These are phyloP conservation scores for Drosophila parthenogenetica DNA, from an alignment of 2,888 invertebrate genomes.

Conservation along the genomic window DNA sequence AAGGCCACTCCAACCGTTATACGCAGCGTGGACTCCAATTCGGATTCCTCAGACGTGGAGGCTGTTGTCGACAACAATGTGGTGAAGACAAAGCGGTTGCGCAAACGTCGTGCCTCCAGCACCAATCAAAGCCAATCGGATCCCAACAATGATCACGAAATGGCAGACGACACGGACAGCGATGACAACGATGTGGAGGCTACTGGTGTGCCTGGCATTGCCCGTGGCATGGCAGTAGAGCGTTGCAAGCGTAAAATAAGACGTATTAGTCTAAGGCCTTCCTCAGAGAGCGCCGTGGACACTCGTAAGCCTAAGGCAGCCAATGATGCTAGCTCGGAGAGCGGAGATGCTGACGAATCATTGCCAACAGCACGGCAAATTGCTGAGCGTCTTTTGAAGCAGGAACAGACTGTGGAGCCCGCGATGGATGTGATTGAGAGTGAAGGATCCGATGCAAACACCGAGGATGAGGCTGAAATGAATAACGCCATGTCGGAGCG, in stretches of 20 bases:
- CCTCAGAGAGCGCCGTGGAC: conserved; percentile 38
- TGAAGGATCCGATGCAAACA: conserved; percentile 52
- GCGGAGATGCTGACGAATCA: conserved; percentile 51
- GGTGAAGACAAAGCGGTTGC: conserved; percentile 78
- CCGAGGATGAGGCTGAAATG: conserved; percentile 46
- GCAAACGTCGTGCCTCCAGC: conserved; percentile 81
- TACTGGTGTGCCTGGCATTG: conserved; percentile 78
- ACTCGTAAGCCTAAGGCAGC: background rate
- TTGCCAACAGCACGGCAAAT: conserved; percentile 82
- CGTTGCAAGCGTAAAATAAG: conserved; percentile 64
- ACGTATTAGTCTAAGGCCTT: conserved; percentile 45
- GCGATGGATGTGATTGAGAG: conserved; percentile 18
- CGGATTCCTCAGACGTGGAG: conserved; percentile 61
- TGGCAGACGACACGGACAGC: conserved; percentile 50
- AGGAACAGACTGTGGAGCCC: conserved; percentile 16
- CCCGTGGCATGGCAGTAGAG: conserved; percentile 82
- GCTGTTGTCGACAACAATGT: conserved; percentile 45
- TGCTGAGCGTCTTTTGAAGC: conserved; percentile 76
- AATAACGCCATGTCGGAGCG: conserved; percentile 41
- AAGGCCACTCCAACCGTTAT: conserved; percentile 72
- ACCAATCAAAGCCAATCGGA: conserved; percentile 74
- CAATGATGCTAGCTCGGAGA: conserved; percentile 66
- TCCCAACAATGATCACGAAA: conserved; percentile 55
- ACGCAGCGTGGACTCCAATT: conserved; percentile 71
- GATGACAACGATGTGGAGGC: conserved; percentile 56